Conservation (phyloP, 2,888 invertebrate species). For the Onthophagus sagittarius region DNA sequence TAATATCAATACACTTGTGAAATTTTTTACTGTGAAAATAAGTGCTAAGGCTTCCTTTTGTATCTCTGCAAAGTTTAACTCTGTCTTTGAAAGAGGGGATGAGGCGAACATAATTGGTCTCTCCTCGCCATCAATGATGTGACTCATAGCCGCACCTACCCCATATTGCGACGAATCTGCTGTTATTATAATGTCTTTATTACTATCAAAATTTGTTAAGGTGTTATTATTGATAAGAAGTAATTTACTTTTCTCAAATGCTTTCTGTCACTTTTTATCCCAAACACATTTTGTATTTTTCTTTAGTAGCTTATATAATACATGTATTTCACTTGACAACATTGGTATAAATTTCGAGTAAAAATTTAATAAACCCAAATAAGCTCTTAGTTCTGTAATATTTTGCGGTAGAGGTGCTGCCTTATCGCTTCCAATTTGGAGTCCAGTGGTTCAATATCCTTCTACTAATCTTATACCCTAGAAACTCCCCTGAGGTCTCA, state of each 20-base stretch:
- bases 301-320: slow-evolving; percentile 21
- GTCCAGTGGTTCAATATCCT: no score
- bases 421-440: no score
- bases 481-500: no score
- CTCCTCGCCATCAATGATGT: slow-evolving; percentile 27
- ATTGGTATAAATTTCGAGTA: no score
- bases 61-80: slow-evolving; percentile 30
- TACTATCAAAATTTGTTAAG: slow-evolving; percentile 1
- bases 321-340: not conserved
- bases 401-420: no score
- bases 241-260: slow-evolving; percentile 16
- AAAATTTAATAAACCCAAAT: no score
- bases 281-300: slow-evolving; percentile 24
- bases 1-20: slow-evolving; percentile 44
- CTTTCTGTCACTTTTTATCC: slow-evolving; percentile 15
- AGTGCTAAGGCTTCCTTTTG: slow-evolving; percentile 14
- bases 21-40: no score
- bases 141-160: slow-evolving; percentile 25
- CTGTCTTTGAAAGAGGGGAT: slow-evolving; percentile 24
- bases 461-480: no score
- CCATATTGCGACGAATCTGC: slow-evolving; percentile 17
- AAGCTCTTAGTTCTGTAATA: no score
- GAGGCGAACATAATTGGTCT: slow-evolving; percentile 30
- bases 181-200: slow-evolving; percentile 6
- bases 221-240: slow-evolving; percentile 1